Base-by-base conservation (phyloP, 2,113 vertebrate species). In the Willisornis vidua region DNA sequence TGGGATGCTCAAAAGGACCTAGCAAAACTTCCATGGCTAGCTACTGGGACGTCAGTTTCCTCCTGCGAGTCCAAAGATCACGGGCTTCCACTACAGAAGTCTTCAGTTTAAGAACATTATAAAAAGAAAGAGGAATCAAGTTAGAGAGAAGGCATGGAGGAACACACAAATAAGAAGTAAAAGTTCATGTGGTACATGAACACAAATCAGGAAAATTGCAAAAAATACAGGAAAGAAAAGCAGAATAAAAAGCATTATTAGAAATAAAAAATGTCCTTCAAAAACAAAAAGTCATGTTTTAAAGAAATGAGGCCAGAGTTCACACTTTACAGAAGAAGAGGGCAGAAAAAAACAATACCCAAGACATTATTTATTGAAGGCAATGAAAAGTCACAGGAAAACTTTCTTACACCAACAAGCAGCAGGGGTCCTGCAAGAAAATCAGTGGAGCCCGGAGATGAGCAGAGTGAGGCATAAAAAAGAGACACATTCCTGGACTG, bases 401-500 rank as follows among this genome's bases (percentile, higher is more conserved):
- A 70, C 33, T 6, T 72, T 65, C 39, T 83, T 41, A 76, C 52
- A 57, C 11, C n/a, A 76, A 15, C 0, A 0, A 54, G 35, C 72
- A 79, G 45, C 68, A 57, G 14, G 2, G 7, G 6, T 7, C 9
- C 17, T 79, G 23, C 28, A 77, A 55, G 17, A 68, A 85, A 65
- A 52, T 29, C 14, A 2, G 15, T 14, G 19, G 63, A 31, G 16
- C 12, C 6, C 8, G 74, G 65, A 85, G 39, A 59, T 17, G 6
- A 71, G 74, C 1, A 0, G 14, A 61, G 45, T 4, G 4, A 9
- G 54, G 45, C 18, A 37, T 4, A 33, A 5, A 41, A 5, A 6
- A n/a, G 1, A 33, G 3, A 31, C 7, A 10, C 4, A 2, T 29
- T 49, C 63, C 65, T 20, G 59, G 45, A 33, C 8, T 6, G 51